phyloP scores from a whole-genome alignment of 2,888 invertebrate species.

The Dinocampus coccinellae region DNA sequence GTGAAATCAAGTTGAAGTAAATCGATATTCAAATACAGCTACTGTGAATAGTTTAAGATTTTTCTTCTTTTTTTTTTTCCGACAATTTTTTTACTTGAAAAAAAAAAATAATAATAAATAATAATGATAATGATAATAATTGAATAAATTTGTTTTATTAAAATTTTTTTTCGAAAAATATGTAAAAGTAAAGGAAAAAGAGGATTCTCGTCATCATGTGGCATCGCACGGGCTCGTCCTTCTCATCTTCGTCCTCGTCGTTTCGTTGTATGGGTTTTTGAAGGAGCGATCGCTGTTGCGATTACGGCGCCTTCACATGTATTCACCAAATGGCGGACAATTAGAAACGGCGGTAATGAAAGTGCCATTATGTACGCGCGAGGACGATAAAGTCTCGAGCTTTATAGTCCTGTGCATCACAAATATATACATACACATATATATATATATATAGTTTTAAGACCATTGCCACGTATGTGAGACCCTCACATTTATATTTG shows the following conservation, averaged over 20 bases:
- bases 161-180: too few species aligned
- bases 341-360: conserved; percentile 66
- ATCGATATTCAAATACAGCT: conserved; percentile 33
- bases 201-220: not conserved
- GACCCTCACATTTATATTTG: conserved; percentile 10
- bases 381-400: conserved; percentile 58
- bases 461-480: conserved; percentile 7
- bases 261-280: conserved; percentile 7
- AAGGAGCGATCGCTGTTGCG: conserved; percentile 24
- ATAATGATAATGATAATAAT: too few species aligned
- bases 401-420: conserved; percentile 53
- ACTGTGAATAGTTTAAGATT: too few species aligned
- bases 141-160: too few species aligned
- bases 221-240: not conserved
- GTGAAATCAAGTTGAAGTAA: conserved; percentile 9
- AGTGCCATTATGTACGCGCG: conserved; percentile 62
- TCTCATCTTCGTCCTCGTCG: not conserved
- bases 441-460: conserved; percentile 31
- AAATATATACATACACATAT: conserved; percentile 27
- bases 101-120: not conserved
- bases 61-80: not conserved
- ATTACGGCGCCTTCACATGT: conserved; percentile 1
- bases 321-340: conserved; percentile 52
- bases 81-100: not conserved
- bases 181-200: not conserved